Conservation (phyloP, 2,113 vertebrate genomes). For the Poeciliopsis retropinna region DNA sequence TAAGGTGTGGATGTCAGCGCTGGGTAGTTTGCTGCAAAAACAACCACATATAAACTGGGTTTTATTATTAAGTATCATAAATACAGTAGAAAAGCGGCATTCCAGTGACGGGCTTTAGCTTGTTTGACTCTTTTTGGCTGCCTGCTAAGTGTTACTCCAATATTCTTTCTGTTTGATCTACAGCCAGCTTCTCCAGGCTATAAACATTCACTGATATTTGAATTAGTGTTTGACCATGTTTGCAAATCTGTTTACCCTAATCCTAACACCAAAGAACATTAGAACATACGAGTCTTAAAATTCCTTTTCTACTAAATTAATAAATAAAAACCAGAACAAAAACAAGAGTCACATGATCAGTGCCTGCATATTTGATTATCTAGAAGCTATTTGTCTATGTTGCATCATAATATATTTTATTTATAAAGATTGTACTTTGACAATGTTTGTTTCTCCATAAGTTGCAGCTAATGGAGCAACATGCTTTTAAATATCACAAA, state of each 20-base stretch:
- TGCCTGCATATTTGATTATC: too few relatives aligned
- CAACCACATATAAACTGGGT: constrained; percentile 3
- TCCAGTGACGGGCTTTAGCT: not conserved
- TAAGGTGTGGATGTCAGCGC: not conserved
- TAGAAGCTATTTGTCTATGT: too few relatives aligned
- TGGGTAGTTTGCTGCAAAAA: constrained; percentile 33
- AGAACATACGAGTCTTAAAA: too few relatives aligned
- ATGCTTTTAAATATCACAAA: constrained; percentile 9
- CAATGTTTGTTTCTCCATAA: constrained; percentile 2
- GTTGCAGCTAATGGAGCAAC: constrained; percentile 55
- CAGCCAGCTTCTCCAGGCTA: not conserved
- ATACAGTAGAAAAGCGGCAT: not conserved
- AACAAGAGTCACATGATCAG: too few relatives aligned
- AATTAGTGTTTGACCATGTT: not conserved
- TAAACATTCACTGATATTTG: not conserved
- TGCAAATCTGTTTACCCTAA: too few relatives aligned
- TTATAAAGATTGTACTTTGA: not conserved
- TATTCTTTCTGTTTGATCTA: not conserved
- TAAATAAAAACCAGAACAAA: too few relatives aligned
- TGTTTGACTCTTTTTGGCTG: not conserved
- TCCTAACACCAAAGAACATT: too few relatives aligned
- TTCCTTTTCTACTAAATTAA: too few relatives aligned
- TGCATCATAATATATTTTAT: too few relatives aligned
- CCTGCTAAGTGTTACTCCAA: not conserved
- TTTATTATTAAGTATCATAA: not conserved